phyloP scores from a whole-genome alignment of 2,888 invertebrate species.

The Antheraea yamamai region DNA sequence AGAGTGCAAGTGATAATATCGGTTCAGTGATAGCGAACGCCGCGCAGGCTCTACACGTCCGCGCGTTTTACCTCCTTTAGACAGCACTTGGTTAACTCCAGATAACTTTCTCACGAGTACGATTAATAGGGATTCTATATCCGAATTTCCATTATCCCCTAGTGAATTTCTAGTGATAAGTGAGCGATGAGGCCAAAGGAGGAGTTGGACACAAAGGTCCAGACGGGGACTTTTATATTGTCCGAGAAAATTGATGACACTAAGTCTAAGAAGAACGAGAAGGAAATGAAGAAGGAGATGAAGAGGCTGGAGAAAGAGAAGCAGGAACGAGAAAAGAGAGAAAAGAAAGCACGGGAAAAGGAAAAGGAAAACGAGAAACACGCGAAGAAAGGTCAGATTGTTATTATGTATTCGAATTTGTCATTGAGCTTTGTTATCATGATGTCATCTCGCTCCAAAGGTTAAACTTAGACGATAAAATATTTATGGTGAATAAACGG shows the following conservation, averaged over 20 bases:
- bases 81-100: conserved; percentile 58
- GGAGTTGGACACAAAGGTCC: conserved; percentile 65
- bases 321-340: conserved; percentile 74
- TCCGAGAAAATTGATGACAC: conserved; percentile 81
- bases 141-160: conserved; percentile 42
- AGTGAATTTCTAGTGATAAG: conserved; percentile 40
- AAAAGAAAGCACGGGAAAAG: conserved; percentile 78
- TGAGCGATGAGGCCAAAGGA: conserved; percentile 74
- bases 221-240: conserved; percentile 80
- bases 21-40: conserved; percentile 65
- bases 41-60: conserved; percentile 38
- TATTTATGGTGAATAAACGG: background rate
- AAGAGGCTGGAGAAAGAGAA: conserved; percentile 77
- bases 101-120: conserved; percentile 58
- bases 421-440: conserved; percentile 45
- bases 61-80: conserved; percentile 46
- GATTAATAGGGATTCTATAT: conserved; percentile 55
- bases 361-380: conserved; percentile 76
- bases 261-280: conserved; percentile 72
- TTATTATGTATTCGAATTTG: conserved; percentile 25
- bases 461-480: conserved; percentile 35
- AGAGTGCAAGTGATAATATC: conserved; percentile 70
- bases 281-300: conserved; percentile 79
- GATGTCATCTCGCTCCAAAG: conserved; percentile 63
- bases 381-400: conserved; percentile 66